Percentiles rank a stretch among this genome's conserved stretches.
These are phyloP conservation scores for Heliconius hortense DNA, from an alignment of 2,888 invertebrate genomes.

Conservation along the genomic window DNA sequence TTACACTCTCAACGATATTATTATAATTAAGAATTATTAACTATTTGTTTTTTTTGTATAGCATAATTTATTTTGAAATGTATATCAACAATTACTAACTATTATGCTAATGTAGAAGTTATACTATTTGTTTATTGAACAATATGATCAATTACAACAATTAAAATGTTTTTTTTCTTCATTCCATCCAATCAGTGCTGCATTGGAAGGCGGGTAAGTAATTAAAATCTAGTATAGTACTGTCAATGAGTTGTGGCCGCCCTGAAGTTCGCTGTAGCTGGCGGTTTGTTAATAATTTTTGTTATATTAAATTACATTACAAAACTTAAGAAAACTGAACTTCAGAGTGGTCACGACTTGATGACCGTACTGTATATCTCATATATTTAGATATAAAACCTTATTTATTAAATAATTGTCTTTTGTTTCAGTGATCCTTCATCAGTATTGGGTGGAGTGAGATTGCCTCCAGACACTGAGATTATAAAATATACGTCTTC, in stretches of 20 bases:
- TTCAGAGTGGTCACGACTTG: background rate
- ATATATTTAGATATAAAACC: background rate
- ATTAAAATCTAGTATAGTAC: constrained; percentile 24
- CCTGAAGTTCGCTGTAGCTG: background rate
- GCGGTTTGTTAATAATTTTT: too few species aligned
- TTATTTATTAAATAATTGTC: constrained; percentile 36
- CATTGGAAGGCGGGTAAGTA: constrained; percentile 87
- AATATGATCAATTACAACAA: background rate
- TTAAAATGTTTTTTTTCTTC: background rate
- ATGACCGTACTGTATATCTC: background rate
- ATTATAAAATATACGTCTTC: constrained; percentile 95
- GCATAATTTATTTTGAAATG: too few species aligned
- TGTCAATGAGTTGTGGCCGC: background rate
- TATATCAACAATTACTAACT: too few species aligned
- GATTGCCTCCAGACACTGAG: constrained; percentile 93
- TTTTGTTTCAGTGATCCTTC: constrained; percentile 86
- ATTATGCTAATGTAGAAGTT: background rate
- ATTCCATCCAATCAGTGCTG: constrained; percentile 79
- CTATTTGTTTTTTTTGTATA: too few species aligned
- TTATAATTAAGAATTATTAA: too few species aligned
- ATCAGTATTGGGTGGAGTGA: constrained; percentile 90
- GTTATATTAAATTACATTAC: too few species aligned
- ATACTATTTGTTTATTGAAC: background rate
- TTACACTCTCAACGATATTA: too few species aligned
- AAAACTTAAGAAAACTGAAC: background rate